phyloP scores from a whole-genome alignment of 2,797 vertebrate genomes.

The Xyrichtys novacula region DNA sequence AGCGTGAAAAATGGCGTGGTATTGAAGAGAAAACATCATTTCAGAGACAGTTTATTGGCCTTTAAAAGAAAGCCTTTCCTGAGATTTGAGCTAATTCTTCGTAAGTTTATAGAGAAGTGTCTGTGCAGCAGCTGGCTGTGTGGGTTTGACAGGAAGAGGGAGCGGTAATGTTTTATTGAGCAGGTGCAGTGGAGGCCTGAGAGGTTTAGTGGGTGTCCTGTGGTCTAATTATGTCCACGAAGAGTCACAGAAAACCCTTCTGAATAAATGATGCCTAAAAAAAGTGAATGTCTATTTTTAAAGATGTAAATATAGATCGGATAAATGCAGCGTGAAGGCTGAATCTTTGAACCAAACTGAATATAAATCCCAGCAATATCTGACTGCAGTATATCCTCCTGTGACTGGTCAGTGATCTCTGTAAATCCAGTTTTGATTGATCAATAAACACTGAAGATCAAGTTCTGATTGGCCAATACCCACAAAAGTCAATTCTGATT shows the following conservation, averaged over 20 bases:
- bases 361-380: constrained; percentile 14
- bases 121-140: constrained; percentile 17
- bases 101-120: constrained; percentile 7
- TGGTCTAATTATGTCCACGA: constrained; percentile 51
- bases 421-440: constrained; percentile 57
- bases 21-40: neutral
- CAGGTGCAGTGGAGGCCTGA: constrained; percentile 33
- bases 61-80: neutral
- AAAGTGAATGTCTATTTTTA: constrained; percentile 11
- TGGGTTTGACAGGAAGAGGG: constrained; percentile 20
- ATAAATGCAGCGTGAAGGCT: neutral
- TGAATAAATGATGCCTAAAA: constrained; percentile 18
- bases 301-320: constrained; percentile 14
- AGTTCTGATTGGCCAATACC: constrained; percentile 30
- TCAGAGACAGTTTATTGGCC: neutral
- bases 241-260: constrained; percentile 1
- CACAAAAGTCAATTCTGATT: neutral
- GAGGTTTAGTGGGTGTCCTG: constrained; percentile 27
- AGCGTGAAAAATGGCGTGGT: neutral
- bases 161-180: constrained; percentile 27
- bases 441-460: constrained; percentile 23
- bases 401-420: constrained; percentile 44
- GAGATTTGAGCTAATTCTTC: neutral
- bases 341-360: constrained; percentile 8
- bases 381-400: constrained; percentile 25